These are phyloP conservation scores for Neosilurus hyrtlii DNA, from an alignment of 2,797 vertebrate genomes.

Conservation along the genomic window DNA sequence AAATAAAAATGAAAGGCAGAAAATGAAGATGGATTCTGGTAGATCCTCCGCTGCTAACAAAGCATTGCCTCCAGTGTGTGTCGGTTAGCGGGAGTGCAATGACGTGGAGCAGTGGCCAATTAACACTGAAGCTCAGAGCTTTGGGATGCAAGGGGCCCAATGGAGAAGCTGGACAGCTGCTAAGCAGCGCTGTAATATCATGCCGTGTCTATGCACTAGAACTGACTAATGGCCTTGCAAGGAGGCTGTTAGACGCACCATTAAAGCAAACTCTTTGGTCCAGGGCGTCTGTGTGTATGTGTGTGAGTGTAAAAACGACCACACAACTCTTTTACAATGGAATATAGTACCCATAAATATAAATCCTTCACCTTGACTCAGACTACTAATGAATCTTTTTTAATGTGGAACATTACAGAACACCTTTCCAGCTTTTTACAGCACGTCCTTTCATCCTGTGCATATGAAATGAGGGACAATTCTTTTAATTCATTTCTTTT, in stretches of 20 bases:
- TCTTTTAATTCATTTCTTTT: not conserved
- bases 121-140: conserved; percentile 47
- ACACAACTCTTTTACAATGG: conserved; percentile 9
- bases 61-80: conserved; percentile 39
- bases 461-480: conserved; percentile 19
- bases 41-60: conserved; percentile 49
- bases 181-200: conserved; percentile 60
- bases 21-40: conserved; percentile 54
- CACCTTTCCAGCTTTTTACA: conserved; percentile 9
- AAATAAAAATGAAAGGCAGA: conserved; percentile 27
- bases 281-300: conserved; percentile 13
- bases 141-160: conserved; percentile 45
- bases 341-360: conserved; percentile 23
- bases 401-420: conserved; percentile 6
- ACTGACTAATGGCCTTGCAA: conserved; percentile 66
- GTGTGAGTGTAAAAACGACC: conserved; percentile 31
- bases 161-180: conserved; percentile 54
- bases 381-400: conserved; percentile 31
- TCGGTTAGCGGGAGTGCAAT: conserved; percentile 42
- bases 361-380: conserved; percentile 12
- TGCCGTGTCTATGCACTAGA: conserved; percentile 58
- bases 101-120: conserved; percentile 39
- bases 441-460: conserved; percentile 1
- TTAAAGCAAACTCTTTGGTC: conserved; percentile 57
- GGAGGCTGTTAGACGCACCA: conserved; percentile 63